Evolutionary conservation across 2,888 invertebrate species (phyloP), one percentile per base, ranked within the genome.

Genomic region (Ennomos quercinarius): DNA sequence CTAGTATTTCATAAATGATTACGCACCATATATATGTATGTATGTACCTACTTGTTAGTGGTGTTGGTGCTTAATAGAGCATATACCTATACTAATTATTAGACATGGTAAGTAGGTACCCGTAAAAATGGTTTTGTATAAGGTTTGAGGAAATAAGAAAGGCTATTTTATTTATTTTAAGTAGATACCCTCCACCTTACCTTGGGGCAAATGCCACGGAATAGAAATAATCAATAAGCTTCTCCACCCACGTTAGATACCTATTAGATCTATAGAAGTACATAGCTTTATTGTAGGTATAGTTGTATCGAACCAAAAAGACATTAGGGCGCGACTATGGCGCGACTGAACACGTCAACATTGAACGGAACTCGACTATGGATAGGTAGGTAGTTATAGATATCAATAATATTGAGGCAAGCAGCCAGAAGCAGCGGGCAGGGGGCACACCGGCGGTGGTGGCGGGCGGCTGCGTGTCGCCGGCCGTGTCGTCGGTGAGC

Each of bases 141-240:
- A n/a, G n/a, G n/a, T n/a, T n/a, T n/a, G n/a, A n/a, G n/a, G n/a
- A n/a, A n/a, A n/a, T n/a, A n/a, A n/a, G n/a, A n/a, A n/a, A n/a
- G n/a, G n/a, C n/a, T n/a, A n/a, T n/a, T n/a, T n/a, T n/a, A n/a
- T n/a, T n/a, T n/a, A n/a, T n/a, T n/a, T n/a, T 1, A 17, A 2
- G 17, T 17, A 17, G 17, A 4, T 17, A 17, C 17, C 40, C 50
- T 13, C 10, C 35, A 43, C 13, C 37, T 43, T 10, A 12, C 45
- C 52, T 40, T 40, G n/a, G 47, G 62, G 58, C 42, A 57, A 51
- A 61, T 60, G 57, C 60, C 55, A 56, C 53, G 42, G 54, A 48
- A 39, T 11, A 38, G 52, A 50, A 51, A 52, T 60, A 68, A 71
- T 71, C 71, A 63, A 71, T 68, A 70, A 57, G 67, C 68, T 63